Conservation (phyloP, 2,888 invertebrate species). For the Oscheius onirici region DNA sequence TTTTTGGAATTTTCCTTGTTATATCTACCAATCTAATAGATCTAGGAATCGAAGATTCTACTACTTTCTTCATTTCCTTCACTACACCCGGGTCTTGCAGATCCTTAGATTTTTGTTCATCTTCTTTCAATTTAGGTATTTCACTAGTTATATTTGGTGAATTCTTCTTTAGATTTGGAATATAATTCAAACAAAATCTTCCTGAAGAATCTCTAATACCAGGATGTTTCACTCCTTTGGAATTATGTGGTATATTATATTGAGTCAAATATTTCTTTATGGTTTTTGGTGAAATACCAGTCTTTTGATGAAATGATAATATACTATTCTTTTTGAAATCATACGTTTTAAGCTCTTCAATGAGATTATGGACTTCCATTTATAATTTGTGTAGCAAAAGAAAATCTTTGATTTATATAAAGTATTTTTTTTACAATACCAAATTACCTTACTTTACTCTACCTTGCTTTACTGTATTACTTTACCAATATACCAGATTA, state of each 20-base stretch:
- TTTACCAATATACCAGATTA: too few species aligned
- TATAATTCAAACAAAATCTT: conserved; percentile 16
- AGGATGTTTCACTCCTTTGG: conserved; percentile 4
- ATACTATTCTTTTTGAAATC: conserved; percentile 12
- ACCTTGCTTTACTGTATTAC: too few species aligned
- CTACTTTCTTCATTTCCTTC: neutral
- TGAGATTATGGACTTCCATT: conserved; percentile 1
- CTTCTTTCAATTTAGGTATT: too few species aligned
- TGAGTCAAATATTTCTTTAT: neutral
- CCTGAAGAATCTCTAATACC: conserved; percentile 24
- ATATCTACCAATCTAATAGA: neutral
- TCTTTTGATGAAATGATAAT: neutral
- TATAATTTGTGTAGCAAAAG: conserved; percentile 5
- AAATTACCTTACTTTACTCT: neutral
- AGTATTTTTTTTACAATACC: neutral
- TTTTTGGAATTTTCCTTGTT: conserved; percentile 18
- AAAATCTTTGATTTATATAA: conserved; percentile 13
- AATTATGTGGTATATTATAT: conserved; percentile 1
- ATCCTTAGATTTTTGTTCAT: too few species aligned
- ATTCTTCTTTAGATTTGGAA: neutral
- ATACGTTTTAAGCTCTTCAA: conserved; percentile 16
- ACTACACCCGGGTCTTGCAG: neutral
- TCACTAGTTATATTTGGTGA: neutral
- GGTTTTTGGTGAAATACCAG: neutral
- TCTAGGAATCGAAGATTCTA: too few species aligned